Percentiles rank a stretch among this genome's conserved stretches.
phyloP scores from a whole-genome alignment of 2,113 vertebrate genomes.

The Brienomyrus brachyistius region DNA sequence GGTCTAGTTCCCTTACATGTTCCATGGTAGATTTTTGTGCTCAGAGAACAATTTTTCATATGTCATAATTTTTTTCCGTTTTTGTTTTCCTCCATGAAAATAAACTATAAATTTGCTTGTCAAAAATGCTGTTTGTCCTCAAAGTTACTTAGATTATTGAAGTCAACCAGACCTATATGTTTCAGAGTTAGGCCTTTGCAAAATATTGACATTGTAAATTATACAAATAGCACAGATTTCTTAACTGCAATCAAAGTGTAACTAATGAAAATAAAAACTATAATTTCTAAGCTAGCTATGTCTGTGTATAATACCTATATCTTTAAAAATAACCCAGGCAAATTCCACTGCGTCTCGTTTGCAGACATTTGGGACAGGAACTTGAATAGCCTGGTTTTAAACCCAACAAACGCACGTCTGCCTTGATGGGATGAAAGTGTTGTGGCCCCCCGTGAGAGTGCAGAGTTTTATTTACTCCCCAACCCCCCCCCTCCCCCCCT shows the following conservation, averaged over 20 bases:
- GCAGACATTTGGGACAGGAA: neutral
- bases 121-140: neutral
- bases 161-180: neutral
- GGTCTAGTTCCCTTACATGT: too few relatives aligned
- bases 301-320: neutral
- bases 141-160: neutral
- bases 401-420: neutral
- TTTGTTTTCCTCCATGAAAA: too few relatives aligned
- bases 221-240: neutral
- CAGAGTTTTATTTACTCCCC: neutral
- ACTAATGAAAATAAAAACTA: neutral
- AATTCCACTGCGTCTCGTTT: neutral
- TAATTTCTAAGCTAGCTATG: neutral
- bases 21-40: too few relatives aligned
- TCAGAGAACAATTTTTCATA: too few relatives aligned
- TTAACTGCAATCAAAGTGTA: neutral
- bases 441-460: neutral
- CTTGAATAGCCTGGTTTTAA: neutral
- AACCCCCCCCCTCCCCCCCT: neutral
- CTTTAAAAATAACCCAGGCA: neutral
- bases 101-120: too few relatives aligned
- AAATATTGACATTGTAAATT: neutral
- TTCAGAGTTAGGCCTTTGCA: neutral
- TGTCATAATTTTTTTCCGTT: too few relatives aligned
- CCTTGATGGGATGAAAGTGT: neutral